Conservation (phyloP, 2,888 invertebrate genomes). For the Dicyrtomina minuta region DNA sequence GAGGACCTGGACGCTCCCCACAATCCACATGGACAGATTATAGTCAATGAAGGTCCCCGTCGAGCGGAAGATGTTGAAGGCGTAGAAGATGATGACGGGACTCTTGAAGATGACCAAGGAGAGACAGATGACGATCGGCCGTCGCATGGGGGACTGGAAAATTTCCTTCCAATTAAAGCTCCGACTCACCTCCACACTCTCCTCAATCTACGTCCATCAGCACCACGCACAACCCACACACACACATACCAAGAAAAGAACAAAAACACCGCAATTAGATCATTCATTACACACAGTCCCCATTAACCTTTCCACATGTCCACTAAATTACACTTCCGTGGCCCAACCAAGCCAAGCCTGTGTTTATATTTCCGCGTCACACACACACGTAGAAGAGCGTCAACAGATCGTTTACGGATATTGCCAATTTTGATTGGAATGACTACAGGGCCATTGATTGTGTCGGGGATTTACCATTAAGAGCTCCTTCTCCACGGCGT, state of each 20-base stretch:
- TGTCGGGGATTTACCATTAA: slow-evolving; percentile 1
- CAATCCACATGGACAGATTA: slow-evolving; percentile 62
- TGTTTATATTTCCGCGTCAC: too few relatives aligned
- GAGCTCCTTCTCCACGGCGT: slow-evolving; percentile 4
- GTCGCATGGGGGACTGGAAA: slow-evolving; percentile 1
- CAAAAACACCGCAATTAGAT: neutral
- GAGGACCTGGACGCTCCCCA: slow-evolving; percentile 63
- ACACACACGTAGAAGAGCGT: too few relatives aligned
- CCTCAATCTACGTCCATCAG: slow-evolving; percentile 11
- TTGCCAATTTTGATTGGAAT: too few relatives aligned
- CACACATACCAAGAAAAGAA: neutral
- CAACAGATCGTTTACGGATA: too few relatives aligned
- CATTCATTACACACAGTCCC: too few relatives aligned
- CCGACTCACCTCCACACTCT: slow-evolving; percentile 17
- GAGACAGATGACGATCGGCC: slow-evolving; percentile 14
- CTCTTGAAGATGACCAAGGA: slow-evolving; percentile 21
- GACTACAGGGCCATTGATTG: too few relatives aligned
- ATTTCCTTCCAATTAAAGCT: neutral
- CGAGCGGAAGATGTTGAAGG: slow-evolving; percentile 70
- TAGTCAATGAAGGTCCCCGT: slow-evolving; percentile 64
- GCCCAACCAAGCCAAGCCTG: too few relatives aligned
- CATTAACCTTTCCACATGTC: too few relatives aligned
- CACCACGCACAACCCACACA: neutral
- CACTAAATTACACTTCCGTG: too few relatives aligned
- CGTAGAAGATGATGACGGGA: slow-evolving; percentile 58